Base-by-base conservation (phyloP, 2,113 vertebrate genomes). In the Cochlearius cochlearius region DNA sequence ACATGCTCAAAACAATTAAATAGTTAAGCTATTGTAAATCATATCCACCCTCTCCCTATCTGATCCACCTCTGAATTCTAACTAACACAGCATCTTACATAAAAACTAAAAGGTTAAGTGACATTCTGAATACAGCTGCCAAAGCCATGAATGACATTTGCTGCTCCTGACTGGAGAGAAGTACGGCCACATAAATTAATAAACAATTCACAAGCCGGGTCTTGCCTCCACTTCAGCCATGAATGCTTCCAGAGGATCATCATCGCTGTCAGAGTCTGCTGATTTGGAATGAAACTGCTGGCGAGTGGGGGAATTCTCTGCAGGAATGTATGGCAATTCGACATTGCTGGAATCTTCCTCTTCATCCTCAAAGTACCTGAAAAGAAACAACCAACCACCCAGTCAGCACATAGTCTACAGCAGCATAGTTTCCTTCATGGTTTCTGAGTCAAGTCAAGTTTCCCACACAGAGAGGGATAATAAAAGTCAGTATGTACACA, bases 171-270 rank as follows among this genome's bases (percentile, higher is more conserved):
- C 16, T 9, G 49, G 52, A 67, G 30, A 66, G 25, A 63, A 76
- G 19, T 2, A n/a, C 0, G 5, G 55, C 11, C 74, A 58, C 18
- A 50, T 1, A 69, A 84, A 16, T 9, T 19, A 45, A 88, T 25
- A 39, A 93, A 88, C 41, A 71, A 58, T 36, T 58, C 77, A 53
- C 0, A 2, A 90, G 90, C 52, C 0, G 6, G n/a, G 41, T 53
- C 98, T 98, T 96, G 99, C 99, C 99, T 99, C 99, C 85, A 99
- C 99, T 98, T 99, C 99, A 86, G 99, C 99, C 99, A 99, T 99
- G 91, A 99, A 99, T 32, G 99, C 99, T 92, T 99, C 99, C 86
- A 99, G 98, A 38, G 99, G 99, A 86, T 99, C 99, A 74, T 99
- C 99, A 32, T 99, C 99, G 5, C 99, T 99, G 97, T 99, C 99